phyloP scores from a whole-genome alignment of 2,113 vertebrate species.

The Eolophus roseicapilla region DNA sequence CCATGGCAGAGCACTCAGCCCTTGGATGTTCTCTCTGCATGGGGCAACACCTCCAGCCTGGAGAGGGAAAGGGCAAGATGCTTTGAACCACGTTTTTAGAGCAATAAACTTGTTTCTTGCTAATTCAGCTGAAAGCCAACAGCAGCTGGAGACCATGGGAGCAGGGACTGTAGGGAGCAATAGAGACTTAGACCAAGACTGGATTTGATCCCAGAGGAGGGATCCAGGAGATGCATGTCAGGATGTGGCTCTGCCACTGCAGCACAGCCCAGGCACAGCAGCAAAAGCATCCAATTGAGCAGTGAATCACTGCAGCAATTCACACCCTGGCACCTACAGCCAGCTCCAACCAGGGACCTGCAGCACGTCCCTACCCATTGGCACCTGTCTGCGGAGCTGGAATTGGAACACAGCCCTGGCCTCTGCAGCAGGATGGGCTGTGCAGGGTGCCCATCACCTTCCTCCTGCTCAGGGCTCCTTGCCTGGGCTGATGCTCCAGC shows the following conservation, averaged over 20 bases:
- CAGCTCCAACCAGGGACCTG: neutral
- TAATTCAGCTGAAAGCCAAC: neutral
- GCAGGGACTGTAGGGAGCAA: neutral
- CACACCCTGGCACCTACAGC: neutral
- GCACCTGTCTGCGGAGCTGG: neutral
- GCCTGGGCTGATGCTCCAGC: neutral
- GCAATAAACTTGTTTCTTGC: neutral
- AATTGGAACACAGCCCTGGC: neutral
- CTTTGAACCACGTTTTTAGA: neutral
- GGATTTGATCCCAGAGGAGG: neutral
- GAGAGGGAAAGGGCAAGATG: neutral
- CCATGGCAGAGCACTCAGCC: neutral
- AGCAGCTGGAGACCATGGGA: neutral
- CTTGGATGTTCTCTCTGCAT: neutral
- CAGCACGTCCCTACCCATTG: neutral
- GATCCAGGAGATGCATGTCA: neutral
- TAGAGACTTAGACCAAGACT: neutral
- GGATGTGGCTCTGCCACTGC: neutral
- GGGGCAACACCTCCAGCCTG: neutral
- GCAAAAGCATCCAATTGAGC: neutral
- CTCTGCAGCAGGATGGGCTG: neutral
- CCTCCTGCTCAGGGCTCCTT: accelerated
- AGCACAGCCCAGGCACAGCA: neutral
- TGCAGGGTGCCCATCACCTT: neutral
- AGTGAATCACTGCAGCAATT: neutral